Base-by-base conservation (phyloP, 2,888 invertebrate species). In the Hartigia nigra region DNA sequence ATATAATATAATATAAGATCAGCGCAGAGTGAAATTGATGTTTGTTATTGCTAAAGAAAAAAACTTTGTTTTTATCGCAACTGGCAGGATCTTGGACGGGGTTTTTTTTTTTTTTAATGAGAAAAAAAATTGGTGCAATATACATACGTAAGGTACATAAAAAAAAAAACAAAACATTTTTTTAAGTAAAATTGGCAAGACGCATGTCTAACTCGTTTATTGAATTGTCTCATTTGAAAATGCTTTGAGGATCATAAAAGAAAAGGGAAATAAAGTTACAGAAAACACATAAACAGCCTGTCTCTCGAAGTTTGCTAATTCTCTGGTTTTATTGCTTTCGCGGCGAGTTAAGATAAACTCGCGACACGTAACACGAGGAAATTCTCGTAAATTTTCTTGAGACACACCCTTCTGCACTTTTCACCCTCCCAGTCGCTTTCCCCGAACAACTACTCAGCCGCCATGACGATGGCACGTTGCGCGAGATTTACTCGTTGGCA, bases 21-120 rank as follows among this genome's bases (percentile, higher is more conserved):
- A 77, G 74, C 74, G 31, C 31, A 35, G 23, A 74, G 76, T 79
- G 74, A 81, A 79, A 79, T 79, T 79, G 74, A 81, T 77, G 76
- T 80, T 80, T 80, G 39, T 75, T 74, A 69, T 35, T 35, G 76
- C 74, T 37, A 77, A 74, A 76, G 70, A 34, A 74, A 32, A 32
- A 74, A 78, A 80, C 37, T 78, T 78, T n/a, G n/a, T 78, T 31
- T n/a, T 72, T 39, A 39, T 12, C 12, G 4, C 14, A 39, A 14
- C 12, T 14, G 4, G 12, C n/a, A 14, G 4, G 4, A 4, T 14
- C 39, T 39, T 39, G 14, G 5, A 39, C 5, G 39, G n/a, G n/a
- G n/a, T n/a, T n/a, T n/a, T n/a, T n/a, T n/a, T n/a, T n/a, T n/a
- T n/a, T n/a, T n/a, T n/a, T n/a, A n/a, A n/a, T n/a, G n/a, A n/a